phyloP scores from a whole-genome alignment of 2,113 vertebrate genomes.

The Indicator indicator region DNA sequence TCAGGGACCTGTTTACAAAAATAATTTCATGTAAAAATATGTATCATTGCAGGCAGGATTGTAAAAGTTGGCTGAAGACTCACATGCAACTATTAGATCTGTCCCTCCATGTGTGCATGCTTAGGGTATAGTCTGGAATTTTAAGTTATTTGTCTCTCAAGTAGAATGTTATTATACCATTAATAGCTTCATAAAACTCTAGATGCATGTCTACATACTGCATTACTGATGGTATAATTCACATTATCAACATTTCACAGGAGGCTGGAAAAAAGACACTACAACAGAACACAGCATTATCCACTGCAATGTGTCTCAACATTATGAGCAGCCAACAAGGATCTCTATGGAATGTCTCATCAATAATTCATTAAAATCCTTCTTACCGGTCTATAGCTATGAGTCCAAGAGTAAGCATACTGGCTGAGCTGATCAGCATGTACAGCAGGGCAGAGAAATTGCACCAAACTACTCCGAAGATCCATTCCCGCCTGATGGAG shows the following conservation, averaged over 20 bases:
- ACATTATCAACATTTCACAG: neutral
- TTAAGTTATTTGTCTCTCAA: neutral
- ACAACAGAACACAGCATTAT: fast-evolving
- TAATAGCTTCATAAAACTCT: neutral
- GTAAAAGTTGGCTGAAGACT: neutral
- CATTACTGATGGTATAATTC: neutral
- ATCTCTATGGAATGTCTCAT: neutral
- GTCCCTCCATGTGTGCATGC: neutral
- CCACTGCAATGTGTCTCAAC: neutral
- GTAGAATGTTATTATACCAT: neutral
- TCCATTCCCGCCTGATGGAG: constrained; percentile 89
- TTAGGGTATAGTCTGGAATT: neutral
- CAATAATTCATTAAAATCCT: neutral
- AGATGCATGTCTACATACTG: neutral
- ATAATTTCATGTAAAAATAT: neutral
- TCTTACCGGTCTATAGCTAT: constrained; percentile 95
- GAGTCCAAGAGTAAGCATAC: constrained; percentile 95
- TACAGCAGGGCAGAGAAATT: constrained; percentile 96
- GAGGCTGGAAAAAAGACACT: neutral
- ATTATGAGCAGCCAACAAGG: neutral
- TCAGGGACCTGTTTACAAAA: neutral
- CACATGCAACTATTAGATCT: neutral
- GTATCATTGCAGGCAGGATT: neutral
- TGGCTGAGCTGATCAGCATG: constrained; percentile 96
- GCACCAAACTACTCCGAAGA: constrained; percentile 98